These are phyloP conservation scores for Oreocharis arfaki DNA, from an alignment of 2,113 vertebrate genomes.

Conservation along the genomic window DNA sequence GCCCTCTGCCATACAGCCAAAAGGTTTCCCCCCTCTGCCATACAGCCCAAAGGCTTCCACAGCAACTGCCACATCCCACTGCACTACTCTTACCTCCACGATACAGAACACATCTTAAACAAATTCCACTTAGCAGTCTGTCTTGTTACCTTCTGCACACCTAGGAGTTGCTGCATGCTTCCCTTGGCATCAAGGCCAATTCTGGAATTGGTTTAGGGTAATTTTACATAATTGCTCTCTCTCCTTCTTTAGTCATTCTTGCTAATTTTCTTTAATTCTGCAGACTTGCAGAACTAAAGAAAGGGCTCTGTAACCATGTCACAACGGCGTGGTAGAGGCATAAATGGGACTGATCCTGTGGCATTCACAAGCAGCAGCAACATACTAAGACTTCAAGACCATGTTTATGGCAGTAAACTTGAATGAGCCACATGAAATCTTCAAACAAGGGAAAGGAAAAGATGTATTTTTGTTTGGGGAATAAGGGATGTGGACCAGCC, in stretches of 20 bases:
- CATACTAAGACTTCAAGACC: neutral
- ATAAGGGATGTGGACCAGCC: constrained; percentile 26
- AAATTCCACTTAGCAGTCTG: neutral
- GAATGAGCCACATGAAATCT: constrained; percentile 17
- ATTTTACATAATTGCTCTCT: neutral
- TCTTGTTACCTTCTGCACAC: neutral
- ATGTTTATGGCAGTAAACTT: neutral
- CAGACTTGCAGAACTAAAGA: neutral
- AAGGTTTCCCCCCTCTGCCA: neutral
- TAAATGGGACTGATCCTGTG: neutral
- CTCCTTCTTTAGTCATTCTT: neutral
- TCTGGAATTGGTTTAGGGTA: neutral
- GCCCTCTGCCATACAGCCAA: neutral
- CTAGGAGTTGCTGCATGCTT: neutral
- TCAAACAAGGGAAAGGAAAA: neutral
- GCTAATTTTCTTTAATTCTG: neutral
- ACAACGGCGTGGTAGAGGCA: neutral
- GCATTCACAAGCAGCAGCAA: rapidly evolving
- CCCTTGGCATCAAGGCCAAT: neutral
- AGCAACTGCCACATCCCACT: neutral
- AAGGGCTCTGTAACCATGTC: neutral
- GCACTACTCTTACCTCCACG: rapidly evolving
- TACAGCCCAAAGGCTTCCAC: neutral
- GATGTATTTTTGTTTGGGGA: constrained; percentile 39
- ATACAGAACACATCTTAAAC: neutral